Evolutionary conservation across 2,113 vertebrate species (phyloP), one percentile per base, ranked within the genome.

Genomic region (Neodontobutis hainanensis): DNA sequence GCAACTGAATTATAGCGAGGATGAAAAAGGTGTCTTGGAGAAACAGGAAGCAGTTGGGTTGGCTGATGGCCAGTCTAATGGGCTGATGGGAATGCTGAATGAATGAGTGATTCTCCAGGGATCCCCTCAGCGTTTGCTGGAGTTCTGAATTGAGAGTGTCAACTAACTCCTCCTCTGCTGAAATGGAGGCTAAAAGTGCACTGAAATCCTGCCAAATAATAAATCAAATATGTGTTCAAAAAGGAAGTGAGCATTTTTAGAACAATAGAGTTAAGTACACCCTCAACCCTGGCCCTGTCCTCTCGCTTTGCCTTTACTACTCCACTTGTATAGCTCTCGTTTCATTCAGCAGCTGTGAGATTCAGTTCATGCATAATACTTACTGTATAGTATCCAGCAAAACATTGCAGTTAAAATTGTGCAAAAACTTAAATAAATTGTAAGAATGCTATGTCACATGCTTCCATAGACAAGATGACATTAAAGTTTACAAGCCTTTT

Each of bases 181-280:
- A 88, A 89, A 88, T 88, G 84, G 86, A 89, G 85, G 87, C 75
- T 87, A 80, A 85, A 86, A 87, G 84, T 85, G 82, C 73, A 62
- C 81, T 88, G 88, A 92, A 91, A 88, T 84, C 53, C 80, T 87
- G 87, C 87, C 88, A 90, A 91, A 89, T 87, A 85, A 77, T 77
- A 87, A 90, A 92, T 90, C 87, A 90, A 91, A 92, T 90, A 88
- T 88, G 81, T 87, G 83, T 88, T 85, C 78, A 72, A 80, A 89
- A 78, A 82, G 84, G 81, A 87, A 88, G 75, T 87, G 88, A 85
- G 75, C 85, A 85, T 88, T 89, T 89, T 88, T 88, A 81, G 82
- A 87, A 87, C 78, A 85, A 85, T 72, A 65, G 73, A 83, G 85
- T 83, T 85, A 88, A 87, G 86, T 84, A 84, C 70, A 65, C 80